Conservation (phyloP, 2,888 invertebrate species). For the Pachydiplax longipennis region DNA sequence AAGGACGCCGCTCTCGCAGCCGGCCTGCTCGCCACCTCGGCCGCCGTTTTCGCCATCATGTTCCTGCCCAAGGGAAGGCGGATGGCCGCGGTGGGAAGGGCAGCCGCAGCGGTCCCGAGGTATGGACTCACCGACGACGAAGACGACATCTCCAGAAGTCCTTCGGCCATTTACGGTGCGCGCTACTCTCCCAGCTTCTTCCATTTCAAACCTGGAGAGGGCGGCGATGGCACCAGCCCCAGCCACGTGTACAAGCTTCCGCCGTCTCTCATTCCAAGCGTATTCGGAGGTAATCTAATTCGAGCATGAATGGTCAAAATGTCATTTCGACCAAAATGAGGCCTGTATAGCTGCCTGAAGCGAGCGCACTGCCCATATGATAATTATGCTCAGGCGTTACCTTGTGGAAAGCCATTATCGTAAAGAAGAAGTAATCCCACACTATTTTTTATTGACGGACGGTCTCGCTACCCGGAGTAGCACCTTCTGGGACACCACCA, state of each 20-base stretch:
- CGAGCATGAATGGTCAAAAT: no score
- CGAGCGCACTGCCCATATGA: no score
- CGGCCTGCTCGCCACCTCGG: conserved; percentile 84
- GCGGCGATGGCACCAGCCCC: conserved; percentile 20
- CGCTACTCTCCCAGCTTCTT: conserved; percentile 92
- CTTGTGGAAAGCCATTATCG: no score
- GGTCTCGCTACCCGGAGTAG: no score
- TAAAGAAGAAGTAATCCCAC: no score
- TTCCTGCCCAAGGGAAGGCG: conserved; percentile 93
- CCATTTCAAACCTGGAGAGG: conserved; percentile 80
- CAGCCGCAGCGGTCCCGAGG: conserved; percentile 57
- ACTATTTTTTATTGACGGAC: no score
- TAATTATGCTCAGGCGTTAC: no score
- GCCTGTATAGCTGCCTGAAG: no score
- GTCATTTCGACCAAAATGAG: no score
- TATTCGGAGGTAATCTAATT: conserved; percentile 15
- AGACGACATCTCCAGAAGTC: conserved; percentile 52
- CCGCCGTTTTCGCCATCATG: conserved; percentile 89
- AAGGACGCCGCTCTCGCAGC: conserved; percentile 90
- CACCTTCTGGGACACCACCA: no score
- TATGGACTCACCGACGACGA: conserved; percentile 49
- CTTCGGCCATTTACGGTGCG: conserved; percentile 68
- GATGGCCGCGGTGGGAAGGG: conserved; percentile 89
- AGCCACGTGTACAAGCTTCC: conserved; percentile 37
- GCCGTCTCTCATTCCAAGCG: conserved; percentile 17